Percentiles rank a stretch among this genome's conserved stretches.
Conservation (phyloP, 2,113 vertebrate genomes). For the Albula goreensis region DNA sequence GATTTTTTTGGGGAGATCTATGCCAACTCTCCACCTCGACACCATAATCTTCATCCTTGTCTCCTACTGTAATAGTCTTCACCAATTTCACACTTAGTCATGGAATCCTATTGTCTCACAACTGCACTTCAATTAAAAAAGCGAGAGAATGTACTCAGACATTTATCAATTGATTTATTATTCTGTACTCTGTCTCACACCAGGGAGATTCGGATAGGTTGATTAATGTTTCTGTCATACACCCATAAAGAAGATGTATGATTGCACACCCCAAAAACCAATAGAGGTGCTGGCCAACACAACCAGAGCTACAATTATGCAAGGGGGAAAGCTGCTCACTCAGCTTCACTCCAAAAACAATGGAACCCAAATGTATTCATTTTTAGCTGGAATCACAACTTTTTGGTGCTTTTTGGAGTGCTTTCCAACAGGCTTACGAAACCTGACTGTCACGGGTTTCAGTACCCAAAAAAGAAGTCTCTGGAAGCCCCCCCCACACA, state of each 20-base stretch:
- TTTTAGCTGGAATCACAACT: neutral
- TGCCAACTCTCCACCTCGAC: slow-evolving; percentile 27
- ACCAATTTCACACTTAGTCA: slow-evolving; percentile 29
- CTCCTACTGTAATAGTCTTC: slow-evolving; percentile 32
- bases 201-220: slow-evolving; percentile 58
- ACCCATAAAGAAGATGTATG: slow-evolving; percentile 66
- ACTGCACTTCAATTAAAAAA: slow-evolving; percentile 45
- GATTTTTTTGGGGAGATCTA: slow-evolving; percentile 32
- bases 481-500: neutral
- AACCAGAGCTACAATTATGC: slow-evolving; percentile 1
- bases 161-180: slow-evolving; percentile 68
- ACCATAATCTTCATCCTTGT: slow-evolving; percentile 39
- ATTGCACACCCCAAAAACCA: slow-evolving; percentile 52
- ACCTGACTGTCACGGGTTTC: neutral
- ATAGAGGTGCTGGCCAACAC: slow-evolving; percentile 40
- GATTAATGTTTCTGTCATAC: slow-evolving; percentile 69
- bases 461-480: neutral
- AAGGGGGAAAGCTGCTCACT: neutral
- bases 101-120: slow-evolving; percentile 36
- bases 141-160: slow-evolving; percentile 55
- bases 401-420: neutral
- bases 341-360: neutral
- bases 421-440: neutral
- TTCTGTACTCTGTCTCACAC: slow-evolving; percentile 55
- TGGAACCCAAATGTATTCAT: neutral